Conservation (phyloP, 2,113 vertebrate genomes). For the Menura novaehollandiae region DNA sequence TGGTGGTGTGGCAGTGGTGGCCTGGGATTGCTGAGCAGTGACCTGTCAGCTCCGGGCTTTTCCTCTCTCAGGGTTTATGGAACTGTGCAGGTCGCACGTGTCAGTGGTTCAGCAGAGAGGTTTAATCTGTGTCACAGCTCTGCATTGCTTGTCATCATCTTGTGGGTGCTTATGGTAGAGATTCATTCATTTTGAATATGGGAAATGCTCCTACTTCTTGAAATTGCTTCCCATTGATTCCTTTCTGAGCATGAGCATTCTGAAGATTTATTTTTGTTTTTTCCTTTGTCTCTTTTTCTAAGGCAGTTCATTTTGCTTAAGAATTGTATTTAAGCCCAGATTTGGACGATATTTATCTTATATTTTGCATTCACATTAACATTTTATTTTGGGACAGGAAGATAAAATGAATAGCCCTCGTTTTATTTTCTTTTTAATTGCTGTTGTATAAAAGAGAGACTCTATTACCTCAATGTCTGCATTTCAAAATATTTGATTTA, state of each 20-base stretch:
- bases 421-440: neutral
- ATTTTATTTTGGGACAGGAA: neutral
- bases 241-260: neutral
- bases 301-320: neutral
- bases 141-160: neutral
- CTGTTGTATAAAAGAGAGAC: neutral
- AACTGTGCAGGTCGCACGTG: fast-evolving
- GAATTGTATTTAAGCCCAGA: neutral
- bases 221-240: neutral
- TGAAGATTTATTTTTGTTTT: neutral
- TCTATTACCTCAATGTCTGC: neutral
- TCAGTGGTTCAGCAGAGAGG: neutral
- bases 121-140: neutral
- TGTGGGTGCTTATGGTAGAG: neutral
- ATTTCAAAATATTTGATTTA: neutral
- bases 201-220: neutral
- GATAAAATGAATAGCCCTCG: neutral
- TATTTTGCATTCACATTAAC: neutral
- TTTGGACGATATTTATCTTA: neutral
- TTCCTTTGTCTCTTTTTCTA: neutral
- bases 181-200: neutral
- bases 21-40: neutral
- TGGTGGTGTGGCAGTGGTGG: fast-evolving
- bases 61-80: fast-evolving
- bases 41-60: neutral